Evolutionary conservation across 2,113 vertebrate genomes (phyloP), one percentile per base, ranked within the genome.

Genomic region (Arenaria interpres): DNA sequence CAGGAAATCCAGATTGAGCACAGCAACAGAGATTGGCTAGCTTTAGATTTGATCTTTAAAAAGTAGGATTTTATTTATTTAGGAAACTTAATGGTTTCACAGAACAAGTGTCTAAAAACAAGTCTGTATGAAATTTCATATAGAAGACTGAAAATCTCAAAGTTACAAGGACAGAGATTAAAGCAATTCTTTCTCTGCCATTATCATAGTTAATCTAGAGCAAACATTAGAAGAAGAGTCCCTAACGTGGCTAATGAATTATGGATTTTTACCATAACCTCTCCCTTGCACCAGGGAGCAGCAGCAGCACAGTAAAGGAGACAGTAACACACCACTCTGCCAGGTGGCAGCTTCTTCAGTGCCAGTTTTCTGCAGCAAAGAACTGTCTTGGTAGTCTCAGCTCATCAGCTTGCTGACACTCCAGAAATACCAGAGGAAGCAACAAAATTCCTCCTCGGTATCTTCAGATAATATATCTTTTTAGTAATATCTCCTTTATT

Each of bases 281-380:
- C 28, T 90, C 77, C 20, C 56, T 72, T 22, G 25, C 83, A 45
- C 56, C 83, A 96, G 96, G 64, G 92, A 94, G 94, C 94, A 93
- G 90, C 88, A 92, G 56, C 48, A 14, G 73, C 80, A 60, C 80
- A 57, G 88, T 13, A 41, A 95, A 71, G 25, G 63, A 93, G 43
- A 53, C 43, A 48, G 50, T 33, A 48, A 35, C 56, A 60, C 19
- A 51, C 21, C 24, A 11, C 45, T 67, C 45, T 79, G 67, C 45
- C 92, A 21, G 39, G 41, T 20, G n/a, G 23, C 72, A 85, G 54
- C 51, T 93, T 75, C 64, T 56, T 81, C 64, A 11, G 41, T 24
- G 37, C 25, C 64, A 56, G 18, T 21, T 35, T 46, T 46, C 76
- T 46, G 28, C 76, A 85, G 45, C 30, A 59, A 72, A 72, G 24